Evolutionary conservation across 2,888 invertebrate species (phyloP).

Genomic region (Drosophila conformis): DNA sequence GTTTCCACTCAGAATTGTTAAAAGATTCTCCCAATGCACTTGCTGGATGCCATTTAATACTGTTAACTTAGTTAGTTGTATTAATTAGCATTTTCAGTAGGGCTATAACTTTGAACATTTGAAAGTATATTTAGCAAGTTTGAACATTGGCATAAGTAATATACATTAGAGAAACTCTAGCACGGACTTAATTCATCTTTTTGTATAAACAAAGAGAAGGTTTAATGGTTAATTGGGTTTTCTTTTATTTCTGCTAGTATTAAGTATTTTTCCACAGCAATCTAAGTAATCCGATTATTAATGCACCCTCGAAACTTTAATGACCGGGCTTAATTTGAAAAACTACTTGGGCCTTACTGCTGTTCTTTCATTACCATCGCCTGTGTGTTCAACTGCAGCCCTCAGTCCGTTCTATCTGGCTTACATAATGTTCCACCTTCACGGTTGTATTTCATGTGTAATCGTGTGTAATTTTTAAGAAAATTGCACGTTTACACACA

Average conservation of each 20-base stretch:
- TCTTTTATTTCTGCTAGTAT: background rate
- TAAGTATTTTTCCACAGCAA: background rate
- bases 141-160: background rate
- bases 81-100: background rate
- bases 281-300: constrained; percentile 33
- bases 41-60: background rate
- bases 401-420: constrained; percentile 13
- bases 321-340: constrained; percentile 18
- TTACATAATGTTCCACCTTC: constrained; percentile 51
- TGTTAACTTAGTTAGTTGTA: background rate
- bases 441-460: constrained; percentile 75
- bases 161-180: background rate
- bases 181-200: background rate
- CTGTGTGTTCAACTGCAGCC: constrained; percentile 7
- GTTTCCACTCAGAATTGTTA: background rate
- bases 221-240: background rate
- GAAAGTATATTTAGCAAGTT: background rate
- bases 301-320: constrained; percentile 27
- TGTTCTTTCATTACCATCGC: constrained; percentile 42
- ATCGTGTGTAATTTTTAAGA: constrained; percentile 83
- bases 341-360: constrained; percentile 12
- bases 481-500: constrained; percentile 76
- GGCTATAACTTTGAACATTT: background rate
- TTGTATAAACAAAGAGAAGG: background rate
- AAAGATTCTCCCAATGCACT: background rate